Conservation (phyloP, 1,140 invertebrate species). For the Drosophila grimshawi region DNA sequence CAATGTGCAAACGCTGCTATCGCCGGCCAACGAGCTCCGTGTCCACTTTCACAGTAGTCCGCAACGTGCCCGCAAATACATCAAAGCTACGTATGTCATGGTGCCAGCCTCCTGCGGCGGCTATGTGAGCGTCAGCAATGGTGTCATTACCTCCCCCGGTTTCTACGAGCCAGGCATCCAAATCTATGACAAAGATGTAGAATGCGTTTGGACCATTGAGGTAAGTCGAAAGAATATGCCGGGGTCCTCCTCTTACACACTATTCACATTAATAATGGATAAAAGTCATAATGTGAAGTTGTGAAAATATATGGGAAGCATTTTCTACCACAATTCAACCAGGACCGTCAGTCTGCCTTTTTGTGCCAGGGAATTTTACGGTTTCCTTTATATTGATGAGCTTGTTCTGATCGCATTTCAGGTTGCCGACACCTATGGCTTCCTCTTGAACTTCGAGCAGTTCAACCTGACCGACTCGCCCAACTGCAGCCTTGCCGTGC, state of each 20-base stretch:
- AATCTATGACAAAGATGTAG: slow-evolving; percentile 87
- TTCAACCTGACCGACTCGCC: slow-evolving; percentile 60
- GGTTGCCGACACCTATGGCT: slow-evolving; percentile 72
- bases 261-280: too few species aligned
- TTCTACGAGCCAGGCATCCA: slow-evolving; percentile 87
- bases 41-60: slow-evolving; percentile 89
- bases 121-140: slow-evolving; percentile 86
- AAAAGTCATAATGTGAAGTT: too few species aligned
- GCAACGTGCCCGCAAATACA: slow-evolving; percentile 87
- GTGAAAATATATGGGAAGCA: too few species aligned
- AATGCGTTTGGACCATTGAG: slow-evolving; percentile 92
- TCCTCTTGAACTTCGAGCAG: slow-evolving; percentile 35
- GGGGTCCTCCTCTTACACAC: too few species aligned
- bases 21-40: slow-evolving; percentile 90
- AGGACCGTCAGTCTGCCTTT: too few species aligned
- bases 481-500: slow-evolving; percentile 44
- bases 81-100: slow-evolving; percentile 85
- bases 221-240: slow-evolving; percentile 49
- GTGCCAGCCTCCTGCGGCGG: slow-evolving; percentile 89
- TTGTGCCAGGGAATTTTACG: too few species aligned
- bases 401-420: neutral
- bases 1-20: slow-evolving; percentile 85
- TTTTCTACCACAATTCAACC: too few species aligned
- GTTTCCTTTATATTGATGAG: neutral
- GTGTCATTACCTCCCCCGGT: slow-evolving; percentile 91